These are phyloP conservation scores for Sparus aurata DNA, from an alignment of 2,797 vertebrate species.

Conservation along the genomic window DNA sequence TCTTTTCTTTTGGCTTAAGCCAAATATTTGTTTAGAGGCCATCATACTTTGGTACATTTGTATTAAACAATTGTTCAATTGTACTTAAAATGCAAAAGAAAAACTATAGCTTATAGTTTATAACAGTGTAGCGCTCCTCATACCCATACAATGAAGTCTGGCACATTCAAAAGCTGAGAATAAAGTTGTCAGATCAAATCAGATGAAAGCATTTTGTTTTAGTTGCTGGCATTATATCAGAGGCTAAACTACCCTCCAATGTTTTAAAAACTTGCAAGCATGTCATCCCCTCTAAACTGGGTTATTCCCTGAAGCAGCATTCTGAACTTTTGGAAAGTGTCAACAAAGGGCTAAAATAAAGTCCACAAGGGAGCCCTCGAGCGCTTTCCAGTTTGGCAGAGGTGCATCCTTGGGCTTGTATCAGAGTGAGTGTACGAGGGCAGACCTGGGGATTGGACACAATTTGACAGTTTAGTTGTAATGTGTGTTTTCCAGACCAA, in stretches of 20 bases:
- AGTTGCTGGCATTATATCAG: neutral
- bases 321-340: conserved; percentile 22
- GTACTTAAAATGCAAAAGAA: neutral
- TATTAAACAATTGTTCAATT: neutral
- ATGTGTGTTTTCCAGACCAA: neutral
- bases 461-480: conserved; percentile 3
- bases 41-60: neutral
- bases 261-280: conserved; percentile 11
- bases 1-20: too few relatives aligned
- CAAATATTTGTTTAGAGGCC: neutral
- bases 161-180: neutral
- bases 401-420: conserved; percentile 18
- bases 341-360: conserved; percentile 27
- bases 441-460: neutral
- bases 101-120: neutral
- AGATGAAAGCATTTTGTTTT: conserved; percentile 2
- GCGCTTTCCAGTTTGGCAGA: conserved; percentile 17
- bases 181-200: conserved; percentile 23
- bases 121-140: neutral
- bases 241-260: neutral
- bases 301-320: conserved; percentile 33
- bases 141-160: neutral
- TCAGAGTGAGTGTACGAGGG: conserved; percentile 14
- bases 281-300: conserved; percentile 17
- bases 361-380: conserved; percentile 16